Percentiles rank a stretch among this genome's conserved stretches.
Evolutionary conservation across 1,140 invertebrate genomes (phyloP).

Genomic region (Heterodera schachtii): DNA sequence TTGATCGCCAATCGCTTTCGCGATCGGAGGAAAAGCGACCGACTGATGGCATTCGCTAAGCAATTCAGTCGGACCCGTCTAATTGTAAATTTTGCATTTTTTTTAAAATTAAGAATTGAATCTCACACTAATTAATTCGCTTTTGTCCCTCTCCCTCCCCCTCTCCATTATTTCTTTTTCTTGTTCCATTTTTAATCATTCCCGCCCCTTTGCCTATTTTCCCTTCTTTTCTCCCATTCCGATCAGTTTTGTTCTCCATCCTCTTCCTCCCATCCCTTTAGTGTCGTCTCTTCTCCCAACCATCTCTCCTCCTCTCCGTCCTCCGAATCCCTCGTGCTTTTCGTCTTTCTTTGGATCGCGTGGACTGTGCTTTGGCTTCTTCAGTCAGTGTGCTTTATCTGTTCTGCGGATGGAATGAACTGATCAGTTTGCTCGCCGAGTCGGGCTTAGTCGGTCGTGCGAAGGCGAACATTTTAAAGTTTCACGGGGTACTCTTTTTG

Average conservation of each 20-base stretch:
- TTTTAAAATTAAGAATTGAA: no score
- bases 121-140: background rate
- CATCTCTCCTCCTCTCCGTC: conserved; percentile 13
- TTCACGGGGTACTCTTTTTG: background rate
- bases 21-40: conserved; percentile 9
- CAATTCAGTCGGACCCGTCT: conserved; percentile 13
- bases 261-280: background rate
- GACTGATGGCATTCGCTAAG: conserved; percentile 14
- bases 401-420: conserved; percentile 20
- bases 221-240: no score
- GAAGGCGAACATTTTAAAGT: background rate
- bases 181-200: no score
- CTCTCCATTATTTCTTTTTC: background rate
- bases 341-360: background rate
- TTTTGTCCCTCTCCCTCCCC: background rate
- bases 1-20: conserved; percentile 18
- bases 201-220: no score
- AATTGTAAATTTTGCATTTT: conserved; percentile 13
- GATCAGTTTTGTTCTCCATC: background rate
- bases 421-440: conserved; percentile 17
- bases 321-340: conserved; percentile 14
- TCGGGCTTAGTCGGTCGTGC: conserved; percentile 4
- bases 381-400: conserved; percentile 16
- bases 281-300: conserved; percentile 25
- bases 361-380: background rate